Evolutionary conservation across 2,113 vertebrate species (phyloP).

Genomic region (Quiscalus mexicanus): DNA sequence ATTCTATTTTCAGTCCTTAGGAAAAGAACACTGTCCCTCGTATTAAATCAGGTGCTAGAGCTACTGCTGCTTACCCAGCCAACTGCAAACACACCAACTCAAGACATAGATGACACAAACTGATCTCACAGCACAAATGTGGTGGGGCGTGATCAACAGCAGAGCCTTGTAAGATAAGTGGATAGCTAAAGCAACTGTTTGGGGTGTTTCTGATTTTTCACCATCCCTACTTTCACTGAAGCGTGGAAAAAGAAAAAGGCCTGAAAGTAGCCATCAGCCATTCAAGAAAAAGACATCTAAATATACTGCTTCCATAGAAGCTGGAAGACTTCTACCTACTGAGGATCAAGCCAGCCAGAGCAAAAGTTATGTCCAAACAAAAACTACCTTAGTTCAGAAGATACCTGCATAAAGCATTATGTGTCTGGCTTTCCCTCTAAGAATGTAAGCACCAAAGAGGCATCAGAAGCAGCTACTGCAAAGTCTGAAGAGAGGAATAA

Average conservation of each 20-base stretch:
- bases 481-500: not conserved
- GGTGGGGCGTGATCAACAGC: not conserved
- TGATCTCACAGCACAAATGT: not conserved
- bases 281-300: not conserved
- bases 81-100: not conserved
- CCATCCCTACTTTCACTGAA: not conserved
- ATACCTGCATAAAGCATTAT: not conserved
- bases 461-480: not conserved
- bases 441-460: not conserved
- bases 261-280: not conserved
- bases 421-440: not conserved
- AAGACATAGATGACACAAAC: not conserved
- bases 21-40: not conserved
- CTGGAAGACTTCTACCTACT: not conserved
- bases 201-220: not conserved
- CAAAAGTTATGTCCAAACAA: not conserved
- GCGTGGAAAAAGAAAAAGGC: not conserved
- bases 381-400: not conserved
- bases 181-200: not conserved
- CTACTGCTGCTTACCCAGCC: not conserved
- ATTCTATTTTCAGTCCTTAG: not conserved
- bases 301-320: not conserved
- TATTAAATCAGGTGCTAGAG: not conserved
- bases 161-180: not conserved
- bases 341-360: not conserved